Evolutionary conservation across 2,888 invertebrate species (phyloP).

Genomic region (Phorcus lineatus): DNA sequence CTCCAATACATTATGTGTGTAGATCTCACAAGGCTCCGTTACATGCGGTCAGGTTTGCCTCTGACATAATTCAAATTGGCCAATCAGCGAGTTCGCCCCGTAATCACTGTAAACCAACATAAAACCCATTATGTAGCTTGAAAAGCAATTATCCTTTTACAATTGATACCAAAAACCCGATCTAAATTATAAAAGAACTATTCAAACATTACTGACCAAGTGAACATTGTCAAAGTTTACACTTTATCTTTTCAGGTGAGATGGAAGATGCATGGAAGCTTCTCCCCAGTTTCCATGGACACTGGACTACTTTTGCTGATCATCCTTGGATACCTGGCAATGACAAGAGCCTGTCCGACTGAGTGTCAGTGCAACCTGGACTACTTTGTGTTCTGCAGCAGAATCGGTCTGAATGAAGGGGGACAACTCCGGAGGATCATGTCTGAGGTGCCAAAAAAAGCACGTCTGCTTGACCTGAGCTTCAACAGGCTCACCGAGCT

Average conservation of each 20-base stretch:
- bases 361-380: conserved; percentile 21
- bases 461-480: conserved; percentile 16
- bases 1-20: too few species aligned
- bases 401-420: not conserved
- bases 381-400: conserved; percentile 22
- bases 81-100: too few species aligned
- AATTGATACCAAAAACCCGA: too few species aligned
- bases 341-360: not conserved
- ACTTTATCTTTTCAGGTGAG: conserved; percentile 18
- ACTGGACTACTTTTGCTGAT: not conserved
- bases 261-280: conserved; percentile 25
- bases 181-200: too few species aligned
- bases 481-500: not conserved
- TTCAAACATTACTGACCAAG: too few species aligned
- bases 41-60: too few species aligned
- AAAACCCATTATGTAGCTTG: too few species aligned
- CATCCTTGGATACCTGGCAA: not conserved
- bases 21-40: too few species aligned
- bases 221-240: too few species aligned
- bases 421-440: not conserved
- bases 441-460: not conserved
- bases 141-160: too few species aligned
- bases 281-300: not conserved
- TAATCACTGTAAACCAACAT: too few species aligned
- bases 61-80: too few species aligned